phyloP scores from a whole-genome alignment of 2,797 vertebrate species.

The Neoniphon sammara region DNA sequence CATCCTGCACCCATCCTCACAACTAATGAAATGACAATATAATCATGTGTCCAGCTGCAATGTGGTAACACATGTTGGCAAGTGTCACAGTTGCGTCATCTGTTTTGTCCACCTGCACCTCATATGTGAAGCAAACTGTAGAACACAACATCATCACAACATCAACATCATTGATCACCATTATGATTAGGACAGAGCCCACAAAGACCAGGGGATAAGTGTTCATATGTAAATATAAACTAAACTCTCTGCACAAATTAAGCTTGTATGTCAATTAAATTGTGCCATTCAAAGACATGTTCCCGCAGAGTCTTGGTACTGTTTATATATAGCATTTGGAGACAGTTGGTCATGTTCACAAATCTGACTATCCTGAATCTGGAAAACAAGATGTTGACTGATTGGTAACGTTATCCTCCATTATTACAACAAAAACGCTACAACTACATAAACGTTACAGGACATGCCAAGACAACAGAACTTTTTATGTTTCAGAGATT shows the following conservation, averaged over 20 bases:
- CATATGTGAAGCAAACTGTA: no score
- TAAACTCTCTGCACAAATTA: neutral
- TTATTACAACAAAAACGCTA: no score
- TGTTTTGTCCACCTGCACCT: neutral
- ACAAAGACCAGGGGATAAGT: neutral
- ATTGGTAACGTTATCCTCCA: neutral
- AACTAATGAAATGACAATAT: constrained; percentile 5
- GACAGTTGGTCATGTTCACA: neutral
- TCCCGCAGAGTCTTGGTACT: neutral
- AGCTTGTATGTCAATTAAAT: neutral
- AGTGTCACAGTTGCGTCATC: neutral
- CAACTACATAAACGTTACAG: no score
- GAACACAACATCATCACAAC: neutral
- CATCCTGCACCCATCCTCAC: constrained; percentile 15
- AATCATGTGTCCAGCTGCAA: neutral
- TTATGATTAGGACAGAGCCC: neutral
- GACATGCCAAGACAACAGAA: no score
- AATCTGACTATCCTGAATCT: neutral
- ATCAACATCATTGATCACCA: constrained; percentile 2
- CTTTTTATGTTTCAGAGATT: no score
- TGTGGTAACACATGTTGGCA: neutral
- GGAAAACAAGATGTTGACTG: neutral
- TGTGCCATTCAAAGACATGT: neutral
- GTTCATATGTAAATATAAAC: neutral
- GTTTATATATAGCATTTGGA: neutral